Percentiles rank a stretch among this genome's conserved stretches.
Conservation (phyloP, 2,113 vertebrate genomes). For the Urocolius indicus region DNA sequence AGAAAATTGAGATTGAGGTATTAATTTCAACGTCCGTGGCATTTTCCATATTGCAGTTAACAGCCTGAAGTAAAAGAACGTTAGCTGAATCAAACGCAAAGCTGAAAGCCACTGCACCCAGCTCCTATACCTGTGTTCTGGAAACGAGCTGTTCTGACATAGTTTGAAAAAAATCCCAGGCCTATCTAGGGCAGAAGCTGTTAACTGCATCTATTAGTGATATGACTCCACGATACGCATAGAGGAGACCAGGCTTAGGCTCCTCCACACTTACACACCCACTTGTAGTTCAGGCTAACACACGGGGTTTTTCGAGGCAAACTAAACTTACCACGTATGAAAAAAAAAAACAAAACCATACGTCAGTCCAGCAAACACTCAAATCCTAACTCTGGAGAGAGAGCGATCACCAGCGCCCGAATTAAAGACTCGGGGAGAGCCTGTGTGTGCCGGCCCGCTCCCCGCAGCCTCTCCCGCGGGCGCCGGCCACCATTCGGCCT, state of each 20-base stretch:
- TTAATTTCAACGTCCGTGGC: background rate
- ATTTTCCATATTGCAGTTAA: background rate
- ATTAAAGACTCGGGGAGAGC: background rate
- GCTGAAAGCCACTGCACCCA: background rate
- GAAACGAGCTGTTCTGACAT: background rate
- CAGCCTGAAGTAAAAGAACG: background rate
- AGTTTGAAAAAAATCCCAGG: constrained; percentile 13
- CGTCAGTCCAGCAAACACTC: fast-evolving
- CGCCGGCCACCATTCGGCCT: constrained; percentile 55
- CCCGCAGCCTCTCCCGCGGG: constrained; percentile 1
- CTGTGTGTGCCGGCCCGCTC: background rate
- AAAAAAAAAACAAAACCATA: background rate
- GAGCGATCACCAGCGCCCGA: background rate
- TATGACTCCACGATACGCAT: background rate
- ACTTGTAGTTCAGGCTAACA: background rate
- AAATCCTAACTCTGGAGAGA: background rate
- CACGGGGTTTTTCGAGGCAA: background rate
- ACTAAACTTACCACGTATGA: background rate
- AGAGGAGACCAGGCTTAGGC: background rate
- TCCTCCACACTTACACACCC: background rate
- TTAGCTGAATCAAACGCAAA: background rate
- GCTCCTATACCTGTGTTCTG: background rate
- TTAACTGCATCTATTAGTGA: background rate
- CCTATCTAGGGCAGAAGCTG: constrained; percentile 28
- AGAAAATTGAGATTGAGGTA: background rate